These are phyloP conservation scores for Phylloscopus trochiloides DNA, from an alignment of 2,113 vertebrate genomes.

Conservation along the genomic window DNA sequence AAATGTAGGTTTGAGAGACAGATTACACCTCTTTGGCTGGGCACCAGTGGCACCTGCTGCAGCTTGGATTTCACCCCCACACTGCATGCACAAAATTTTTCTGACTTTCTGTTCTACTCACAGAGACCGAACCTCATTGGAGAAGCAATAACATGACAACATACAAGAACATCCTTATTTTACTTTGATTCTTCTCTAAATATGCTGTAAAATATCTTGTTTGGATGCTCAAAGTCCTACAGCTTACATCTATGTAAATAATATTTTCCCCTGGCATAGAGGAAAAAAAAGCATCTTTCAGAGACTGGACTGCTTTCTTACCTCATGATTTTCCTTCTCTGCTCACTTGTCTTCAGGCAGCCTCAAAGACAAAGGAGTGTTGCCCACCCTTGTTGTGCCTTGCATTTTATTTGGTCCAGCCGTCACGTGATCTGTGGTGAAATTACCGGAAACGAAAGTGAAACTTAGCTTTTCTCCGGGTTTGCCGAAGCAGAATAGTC, in stretches of 20 bases:
- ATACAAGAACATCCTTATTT: background rate
- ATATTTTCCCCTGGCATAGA: background rate
- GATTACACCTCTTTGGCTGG: background rate
- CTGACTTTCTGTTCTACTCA: background rate
- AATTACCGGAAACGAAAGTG: background rate
- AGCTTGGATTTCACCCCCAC: background rate
- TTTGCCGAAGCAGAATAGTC: rapidly evolving
- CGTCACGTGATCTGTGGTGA: rapidly evolving
- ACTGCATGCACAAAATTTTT: background rate
- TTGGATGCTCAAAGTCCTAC: background rate
- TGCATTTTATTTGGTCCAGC: background rate
- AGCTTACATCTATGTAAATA: background rate
- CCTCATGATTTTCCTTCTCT: constrained; percentile 24
- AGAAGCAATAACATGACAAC: background rate
- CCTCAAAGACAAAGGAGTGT: background rate
- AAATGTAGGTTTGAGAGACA: background rate
- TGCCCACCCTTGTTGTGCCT: rapidly evolving
- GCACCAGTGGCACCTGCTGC: background rate
- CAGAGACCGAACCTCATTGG: background rate
- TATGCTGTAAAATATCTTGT: background rate
- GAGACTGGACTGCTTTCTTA: background rate
- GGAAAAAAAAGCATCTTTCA: background rate
- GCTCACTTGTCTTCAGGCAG: rapidly evolving
- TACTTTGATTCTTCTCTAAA: background rate
- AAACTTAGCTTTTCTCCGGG: background rate